phyloP scores from a whole-genome alignment of 2,113 vertebrate genomes.

The Bujurquina vittata region DNA sequence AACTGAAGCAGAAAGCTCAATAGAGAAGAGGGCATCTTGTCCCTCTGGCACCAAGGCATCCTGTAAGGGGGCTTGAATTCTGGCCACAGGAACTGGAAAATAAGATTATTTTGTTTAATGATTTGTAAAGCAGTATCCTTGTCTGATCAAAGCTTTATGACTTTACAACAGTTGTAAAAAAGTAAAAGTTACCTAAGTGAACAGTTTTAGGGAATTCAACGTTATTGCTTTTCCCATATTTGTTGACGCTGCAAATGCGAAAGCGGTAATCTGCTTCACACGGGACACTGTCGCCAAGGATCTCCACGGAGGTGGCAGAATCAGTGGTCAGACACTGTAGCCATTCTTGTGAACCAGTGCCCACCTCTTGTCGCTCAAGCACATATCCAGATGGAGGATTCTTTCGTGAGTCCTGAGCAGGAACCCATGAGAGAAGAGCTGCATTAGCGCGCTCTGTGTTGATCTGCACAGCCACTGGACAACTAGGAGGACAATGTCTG shows the following conservation, averaged over 20 bases:
- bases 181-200: constrained; percentile 85
- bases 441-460: constrained; percentile 87
- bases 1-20: constrained; percentile 88
- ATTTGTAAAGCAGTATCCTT: neutral
- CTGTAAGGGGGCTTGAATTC: constrained; percentile 86
- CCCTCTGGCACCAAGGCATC: constrained; percentile 83
- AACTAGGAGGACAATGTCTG: constrained; percentile 87
- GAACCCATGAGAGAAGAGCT: constrained; percentile 89
- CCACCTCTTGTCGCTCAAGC: constrained; percentile 89
- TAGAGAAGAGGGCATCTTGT: constrained; percentile 86
- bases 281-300: constrained; percentile 91
- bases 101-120: neutral
- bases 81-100: constrained; percentile 87
- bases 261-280: constrained; percentile 91
- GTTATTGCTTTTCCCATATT: constrained; percentile 89
- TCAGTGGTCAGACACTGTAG: constrained; percentile 92
- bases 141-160: neutral
- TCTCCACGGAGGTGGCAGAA: constrained; percentile 86
- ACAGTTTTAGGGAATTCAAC: constrained; percentile 89
- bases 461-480: constrained; percentile 87
- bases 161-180: neutral
- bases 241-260: constrained; percentile 88
- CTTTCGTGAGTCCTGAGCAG: constrained; percentile 82
- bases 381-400: constrained; percentile 87
- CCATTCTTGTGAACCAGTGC: constrained; percentile 87